These are phyloP conservation scores for Perca fluviatilis DNA, from an alignment of 2,113 vertebrate genomes.

Conservation along the genomic window DNA sequence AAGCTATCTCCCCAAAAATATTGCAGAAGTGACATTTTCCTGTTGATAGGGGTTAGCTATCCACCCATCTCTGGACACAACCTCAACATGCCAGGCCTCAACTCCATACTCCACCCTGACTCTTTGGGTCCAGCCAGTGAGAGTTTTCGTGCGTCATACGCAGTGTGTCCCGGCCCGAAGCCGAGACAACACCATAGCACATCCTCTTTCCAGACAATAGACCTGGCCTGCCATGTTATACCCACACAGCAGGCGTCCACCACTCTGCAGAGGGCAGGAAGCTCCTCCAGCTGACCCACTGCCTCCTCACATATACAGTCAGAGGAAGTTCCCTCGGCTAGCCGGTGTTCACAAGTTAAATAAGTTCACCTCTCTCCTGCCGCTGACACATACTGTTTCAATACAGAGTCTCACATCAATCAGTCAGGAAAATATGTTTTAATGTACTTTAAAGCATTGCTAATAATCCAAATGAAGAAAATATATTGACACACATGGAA, in stretches of 20 bases:
- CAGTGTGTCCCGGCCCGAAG: constrained; percentile 85
- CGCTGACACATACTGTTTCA: constrained; percentile 36
- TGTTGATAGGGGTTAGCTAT: constrained; percentile 14
- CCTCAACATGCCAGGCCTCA: constrained; percentile 33
- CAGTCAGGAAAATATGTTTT: constrained; percentile 22
- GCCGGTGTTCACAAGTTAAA: constrained; percentile 59
- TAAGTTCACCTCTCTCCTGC: constrained; percentile 39
- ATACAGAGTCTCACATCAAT: constrained; percentile 29
- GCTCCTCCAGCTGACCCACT: constrained; percentile 79
- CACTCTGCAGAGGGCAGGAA: constrained; percentile 78
- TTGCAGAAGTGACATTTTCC: constrained; percentile 16
- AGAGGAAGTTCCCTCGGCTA: constrained; percentile 77
- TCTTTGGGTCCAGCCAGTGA: constrained; percentile 82
- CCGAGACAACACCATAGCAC: constrained; percentile 85
- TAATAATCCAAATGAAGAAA: constrained; percentile 25
- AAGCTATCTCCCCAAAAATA: neutral
- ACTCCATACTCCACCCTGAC: constrained; percentile 85
- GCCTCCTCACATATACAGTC: constrained; percentile 77
- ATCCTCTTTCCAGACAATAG: constrained; percentile 92
- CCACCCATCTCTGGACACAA: neutral
- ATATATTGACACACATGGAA: constrained; percentile 34
- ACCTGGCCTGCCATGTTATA: constrained; percentile 81
- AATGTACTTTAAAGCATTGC: neutral
- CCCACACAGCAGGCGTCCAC: constrained; percentile 82
- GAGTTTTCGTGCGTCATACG: constrained; percentile 91